Percentiles rank a stretch among this genome's conserved stretches.
These are phyloP conservation scores for Notarius lentiginosus DNA, from an alignment of 2,113 vertebrate genomes.

Conservation along the genomic window DNA sequence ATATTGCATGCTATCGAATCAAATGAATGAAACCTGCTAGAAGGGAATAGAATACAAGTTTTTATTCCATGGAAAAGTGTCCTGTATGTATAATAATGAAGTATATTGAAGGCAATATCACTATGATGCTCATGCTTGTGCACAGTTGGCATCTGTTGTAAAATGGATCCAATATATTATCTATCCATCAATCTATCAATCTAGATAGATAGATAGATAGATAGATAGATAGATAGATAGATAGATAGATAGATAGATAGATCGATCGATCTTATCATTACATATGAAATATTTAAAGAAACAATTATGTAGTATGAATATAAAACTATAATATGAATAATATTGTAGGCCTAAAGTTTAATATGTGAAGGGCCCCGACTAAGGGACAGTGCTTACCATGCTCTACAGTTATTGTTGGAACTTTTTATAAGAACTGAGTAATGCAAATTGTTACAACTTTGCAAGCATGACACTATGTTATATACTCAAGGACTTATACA, in stretches of 20 bases:
- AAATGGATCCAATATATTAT: background rate
- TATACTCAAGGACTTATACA: slow-evolving; percentile 33
- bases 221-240: no score
- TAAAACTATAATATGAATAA: background rate
- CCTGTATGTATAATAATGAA: no score
- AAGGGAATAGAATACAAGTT: no score
- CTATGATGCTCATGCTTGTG: background rate
- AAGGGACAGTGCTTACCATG: background rate
- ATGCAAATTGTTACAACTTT: background rate
- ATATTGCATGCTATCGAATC: no score
- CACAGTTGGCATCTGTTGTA: background rate
- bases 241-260: no score
- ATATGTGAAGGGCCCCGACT: background rate
- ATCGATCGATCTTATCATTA: background rate
- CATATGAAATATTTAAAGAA: background rate
- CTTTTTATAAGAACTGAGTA: background rate
- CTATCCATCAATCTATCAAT: no score
- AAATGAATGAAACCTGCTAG: no score
- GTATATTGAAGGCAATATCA: no score
- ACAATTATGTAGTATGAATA: background rate
- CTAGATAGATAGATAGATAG: no score
- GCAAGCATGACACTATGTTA: background rate
- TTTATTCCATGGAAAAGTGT: no score
- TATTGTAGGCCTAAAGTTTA: background rate
- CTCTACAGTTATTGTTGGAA: background rate